Evolutionary conservation across 2,113 vertebrate genomes (phyloP), one percentile per base, ranked within the genome.

Genomic region (Alosa alosa): DNA sequence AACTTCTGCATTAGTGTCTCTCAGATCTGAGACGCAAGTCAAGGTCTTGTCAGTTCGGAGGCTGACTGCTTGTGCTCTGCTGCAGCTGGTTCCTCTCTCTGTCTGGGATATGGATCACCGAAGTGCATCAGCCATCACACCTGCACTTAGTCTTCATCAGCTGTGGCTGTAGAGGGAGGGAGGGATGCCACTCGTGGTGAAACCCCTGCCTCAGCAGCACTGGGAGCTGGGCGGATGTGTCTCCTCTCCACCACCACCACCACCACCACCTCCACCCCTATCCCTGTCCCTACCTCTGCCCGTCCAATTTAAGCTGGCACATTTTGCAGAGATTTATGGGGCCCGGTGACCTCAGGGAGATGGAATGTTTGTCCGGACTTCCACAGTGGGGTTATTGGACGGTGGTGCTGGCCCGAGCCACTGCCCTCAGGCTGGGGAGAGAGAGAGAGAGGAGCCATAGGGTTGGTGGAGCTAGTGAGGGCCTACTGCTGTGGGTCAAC

Each of bases 281-380:
- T n/a, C 64, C 25, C 10, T 78, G 36, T 11, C 72, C 25, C 41
- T 55, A 50, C 36, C 52, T 1, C 81, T 57, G 81, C 45, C 84
- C 22, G 17, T 84, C 47, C 57, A 86, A 90, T 89, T 82, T 93
- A 92, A 93, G 92, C 93, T 83, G 87, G 81, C 84, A 83, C 90
- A 91, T 88, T 89, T 90, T 87, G 86, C 86, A 11, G 91, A 91
- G 92, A 91, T 93, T 93, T 93, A 87, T 91, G 88, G 55, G 88
- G 86, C 88, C 84, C 84, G 39, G 83, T 95, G 92, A 95, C 89
- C 88, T 95, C 93, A 94, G 90, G 87, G 88, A 83, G 86, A 86
- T 92, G 93, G 94, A 95, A 95, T 95, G 94, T 94, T 93, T 89
- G 90, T 93, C 90, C 88, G 91, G 88, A 91, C 64, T 75, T 86